Evolutionary conservation across 2,113 vertebrate genomes (phyloP), one percentile per base, ranked within the genome.

Genomic region (Deroptyus accipitrinus): DNA sequence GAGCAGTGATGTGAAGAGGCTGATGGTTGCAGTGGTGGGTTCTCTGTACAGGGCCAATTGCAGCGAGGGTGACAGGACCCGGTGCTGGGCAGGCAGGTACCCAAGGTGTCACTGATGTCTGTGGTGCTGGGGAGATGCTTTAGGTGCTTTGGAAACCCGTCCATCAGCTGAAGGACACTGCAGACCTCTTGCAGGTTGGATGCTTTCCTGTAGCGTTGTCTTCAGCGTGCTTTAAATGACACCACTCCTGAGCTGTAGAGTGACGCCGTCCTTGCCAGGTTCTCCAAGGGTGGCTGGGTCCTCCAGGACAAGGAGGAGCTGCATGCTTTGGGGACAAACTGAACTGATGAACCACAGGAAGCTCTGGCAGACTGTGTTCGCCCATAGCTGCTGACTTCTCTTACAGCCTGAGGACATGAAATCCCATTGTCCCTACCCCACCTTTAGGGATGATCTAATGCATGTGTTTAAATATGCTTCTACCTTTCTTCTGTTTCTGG

Each of bases 201-300:
- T 24, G 74, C 42, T 0, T 28, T 59, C 54, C 64, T 59, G 1
- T 15, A 23, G 33, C 0, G 7, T n/a, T 75, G 52, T 30, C 42
- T 68, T 8, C 39, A 11, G 0, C 1, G 27, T 20, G 51, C 59
- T 37, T 66, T 55, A 24, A n/a, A 7, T 9, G 42, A 7, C 1
- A 6, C 1, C 18, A 18, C 30, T 6, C 2, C 1, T 3, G 73
- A 31, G 46, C 42, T 11, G 31, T 5, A 3, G 12, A 0, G 19
- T 11, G 52, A 24, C 0, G 1, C 31, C 1, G 11, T 33, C 72
- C 49, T 37, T 22, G 35, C 35, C 18, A 4, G 33, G 9, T 11
- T 41, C 74, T 48, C 74, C 57, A 7, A 2, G 30, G 41, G 19
- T 52, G 44, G 23, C 42, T 52, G 49, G 33, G 24, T 27, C 64